Base-by-base conservation (phyloP, 1,140 invertebrate species). In the Chrysoperla carnea region DNA sequence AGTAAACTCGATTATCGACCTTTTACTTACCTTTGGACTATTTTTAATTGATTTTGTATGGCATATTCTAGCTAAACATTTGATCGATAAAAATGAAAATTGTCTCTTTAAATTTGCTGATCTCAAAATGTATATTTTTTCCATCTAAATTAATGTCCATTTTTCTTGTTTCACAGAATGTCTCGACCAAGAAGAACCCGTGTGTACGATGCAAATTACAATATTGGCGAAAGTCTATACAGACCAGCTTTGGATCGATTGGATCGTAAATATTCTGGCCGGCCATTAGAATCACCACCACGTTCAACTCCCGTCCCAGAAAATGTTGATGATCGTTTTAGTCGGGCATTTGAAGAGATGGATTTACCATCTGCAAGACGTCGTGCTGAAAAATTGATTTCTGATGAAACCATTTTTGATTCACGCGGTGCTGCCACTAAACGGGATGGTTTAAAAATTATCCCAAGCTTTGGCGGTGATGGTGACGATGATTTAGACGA, bases 131-230 rank as follows among this genome's bases (percentile, higher is more conserved):
- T n/a, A n/a, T n/a, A 23, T 23, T 23, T 23, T 5, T 23, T 5
- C 5, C 17, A 23, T 23, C 2, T 3, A 23, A 23, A 23, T 23
- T 23, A 23, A 23, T 3, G 17, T 23, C 2, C 5, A 23, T 23
- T 23, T 23, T 23, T 23, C 5, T 37, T 46, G 46, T 50, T 48
- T 42, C 47, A 45, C 40, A 52, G 45, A 47, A 52, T 52, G 51
- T 55, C 55, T n/a, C 52, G 79, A 61, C 76, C 76, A 49, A 69
- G 80, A 42, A 62, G 68, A 50, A 83, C 80, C 8, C 73, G 74
- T 55, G 74, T 84, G 46, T 84, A 84, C 54, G 77, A 81, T 52
- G 81, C 78, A 57, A 84, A 84, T 54, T 83, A 83, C 59, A 74
- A 81, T 61, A 79, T 80, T 56, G 79, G 80, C 36, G 76, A 83